Conservation (phyloP, 2,113 vertebrate genomes). For the Lasiurus borealis region DNA sequence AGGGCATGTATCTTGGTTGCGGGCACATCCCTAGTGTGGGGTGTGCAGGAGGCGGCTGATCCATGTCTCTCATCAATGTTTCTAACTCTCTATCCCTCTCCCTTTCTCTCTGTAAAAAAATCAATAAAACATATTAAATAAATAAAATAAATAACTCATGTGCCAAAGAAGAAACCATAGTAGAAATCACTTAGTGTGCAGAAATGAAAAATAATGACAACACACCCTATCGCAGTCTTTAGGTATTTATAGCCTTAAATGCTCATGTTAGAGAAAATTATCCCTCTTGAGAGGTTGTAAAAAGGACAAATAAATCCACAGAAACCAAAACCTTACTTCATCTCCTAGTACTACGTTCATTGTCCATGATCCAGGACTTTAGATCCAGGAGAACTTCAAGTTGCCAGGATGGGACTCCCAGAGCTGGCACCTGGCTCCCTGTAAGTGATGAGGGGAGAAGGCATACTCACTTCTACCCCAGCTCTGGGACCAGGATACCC, state of each 20-base stretch:
- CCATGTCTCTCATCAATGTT: too few species aligned
- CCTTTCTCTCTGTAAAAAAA: too few species aligned
- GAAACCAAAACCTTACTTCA: background rate
- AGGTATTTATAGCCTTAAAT: background rate
- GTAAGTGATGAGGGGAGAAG: background rate
- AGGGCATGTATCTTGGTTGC: too few species aligned
- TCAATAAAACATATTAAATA: too few species aligned
- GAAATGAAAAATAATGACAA: conserved; percentile 37
- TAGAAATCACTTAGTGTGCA: background rate
- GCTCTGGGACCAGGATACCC: background rate
- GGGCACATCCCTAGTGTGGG: too few species aligned
- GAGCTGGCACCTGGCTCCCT: background rate
- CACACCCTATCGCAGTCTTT: background rate
- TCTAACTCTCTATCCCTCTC: too few species aligned
- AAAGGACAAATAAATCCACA: conserved; percentile 21
- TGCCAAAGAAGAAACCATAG: background rate
- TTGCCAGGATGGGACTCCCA: background rate
- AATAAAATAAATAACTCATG: background rate
- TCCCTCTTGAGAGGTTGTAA: background rate
- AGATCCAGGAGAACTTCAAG: background rate
- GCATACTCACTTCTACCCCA: background rate
- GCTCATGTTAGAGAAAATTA: background rate
- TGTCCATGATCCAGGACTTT: background rate
- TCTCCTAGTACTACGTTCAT: background rate
- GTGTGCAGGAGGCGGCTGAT: too few species aligned